A percentile compares a stretch with the other conserved stretches of the same genome.
These are phyloP conservation scores for Cisticola juncidis DNA, from an alignment of 2,113 vertebrate genomes.

Conservation along the genomic window DNA sequence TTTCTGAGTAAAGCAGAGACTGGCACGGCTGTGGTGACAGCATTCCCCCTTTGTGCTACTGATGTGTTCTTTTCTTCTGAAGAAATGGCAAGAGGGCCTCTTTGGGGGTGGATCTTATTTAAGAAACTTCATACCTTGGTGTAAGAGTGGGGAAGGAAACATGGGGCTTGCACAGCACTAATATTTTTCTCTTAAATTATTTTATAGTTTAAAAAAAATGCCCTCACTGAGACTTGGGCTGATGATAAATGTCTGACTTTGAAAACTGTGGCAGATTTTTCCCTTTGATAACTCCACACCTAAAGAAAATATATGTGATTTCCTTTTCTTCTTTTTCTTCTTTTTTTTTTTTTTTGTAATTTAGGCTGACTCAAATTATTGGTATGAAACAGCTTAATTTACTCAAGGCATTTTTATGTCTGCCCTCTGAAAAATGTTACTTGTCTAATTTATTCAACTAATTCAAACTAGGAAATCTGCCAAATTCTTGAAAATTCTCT, in stretches of 20 bases:
- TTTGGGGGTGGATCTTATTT: neutral
- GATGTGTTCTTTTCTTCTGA: neutral
- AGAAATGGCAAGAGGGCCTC: neutral
- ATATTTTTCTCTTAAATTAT: neutral
- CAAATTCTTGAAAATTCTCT: conserved; percentile 34
- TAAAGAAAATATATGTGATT: neutral
- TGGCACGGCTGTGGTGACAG: rapidly evolving
- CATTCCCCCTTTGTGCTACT: neutral
- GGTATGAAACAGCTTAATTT: neutral
- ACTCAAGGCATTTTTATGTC: neutral
- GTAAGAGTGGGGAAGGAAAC: neutral
- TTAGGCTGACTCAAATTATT: neutral
- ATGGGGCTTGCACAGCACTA: neutral
- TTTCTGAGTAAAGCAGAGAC: neutral
- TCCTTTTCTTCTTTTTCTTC: too few relatives aligned
- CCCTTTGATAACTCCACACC: neutral
- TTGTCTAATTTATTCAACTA: conserved; percentile 12
- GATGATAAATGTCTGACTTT: neutral
- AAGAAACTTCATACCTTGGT: neutral
- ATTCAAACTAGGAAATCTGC: conserved; percentile 40
- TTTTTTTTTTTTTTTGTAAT: neutral
- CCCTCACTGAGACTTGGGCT: neutral
- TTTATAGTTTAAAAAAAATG: neutral
- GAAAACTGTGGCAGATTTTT: neutral
- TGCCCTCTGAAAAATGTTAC: conserved; percentile 43